Evolutionary conservation across 2,888 invertebrate species (phyloP), one percentile per base, ranked within the genome.

Genomic region (Phania funesta): DNA sequence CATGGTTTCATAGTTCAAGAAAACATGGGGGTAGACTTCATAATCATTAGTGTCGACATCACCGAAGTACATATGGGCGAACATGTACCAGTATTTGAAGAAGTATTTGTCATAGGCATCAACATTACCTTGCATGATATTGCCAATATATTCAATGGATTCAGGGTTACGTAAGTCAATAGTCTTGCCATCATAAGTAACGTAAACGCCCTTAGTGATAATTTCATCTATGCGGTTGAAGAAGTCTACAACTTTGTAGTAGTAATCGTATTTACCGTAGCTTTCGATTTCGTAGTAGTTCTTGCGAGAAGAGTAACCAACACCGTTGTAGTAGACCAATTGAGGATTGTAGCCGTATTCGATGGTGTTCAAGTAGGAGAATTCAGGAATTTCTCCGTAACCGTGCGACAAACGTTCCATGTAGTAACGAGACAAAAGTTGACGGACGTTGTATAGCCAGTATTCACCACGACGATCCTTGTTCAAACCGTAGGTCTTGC

Each of bases 361-460:
- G 64, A 93, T 88, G 41, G 92, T 89, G 38, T 90, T 86, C 86
- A 92, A 89, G 92, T 92, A 93, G 85, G 92, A 91, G 83, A 94
- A 91, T 32, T 92, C 92, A 6, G 93, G 92, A 83, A 95, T 93
- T 52, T 93, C 92, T 13, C 93, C 93, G 80, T 94, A 86, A 20
- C 93, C 93, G 84, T 94, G 93, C 35, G 94, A 92, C 71, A 94
- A 90, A 89, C 95, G 93, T 87, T 95, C 95, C 87, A 95, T 89
- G 86, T 93, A 93, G 92, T 94, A 95, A 87, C 95, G 94, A 79
- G 94, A 93, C 86, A 94, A 87, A 13, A 95, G 87, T 88, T 95
- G 94, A 86, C 94, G 93, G 87, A 94, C 93, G 87, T 92, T 92
- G 91, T 92, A 93, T 88, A 93, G 93, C 92, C 93, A 95, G 41